A percentile compares a stretch with the other conserved stretches of the same genome.
These are phyloP conservation scores for Microctonus brassicae DNA, from an alignment of 2,888 invertebrate genomes.

Conservation along the genomic window DNA sequence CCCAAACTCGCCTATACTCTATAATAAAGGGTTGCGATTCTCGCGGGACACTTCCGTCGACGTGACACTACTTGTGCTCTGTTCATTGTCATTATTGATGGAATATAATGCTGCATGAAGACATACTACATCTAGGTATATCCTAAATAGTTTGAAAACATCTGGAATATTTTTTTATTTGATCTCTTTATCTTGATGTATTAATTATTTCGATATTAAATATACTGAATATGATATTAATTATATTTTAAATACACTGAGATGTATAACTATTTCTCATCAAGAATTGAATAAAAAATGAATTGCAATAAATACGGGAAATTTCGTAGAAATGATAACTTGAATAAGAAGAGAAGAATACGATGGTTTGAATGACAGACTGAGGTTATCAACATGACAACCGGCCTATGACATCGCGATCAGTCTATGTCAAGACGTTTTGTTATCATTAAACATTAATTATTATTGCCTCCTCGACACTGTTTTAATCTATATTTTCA, in stretches of 20 bases:
- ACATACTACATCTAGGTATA: too few relatives aligned
- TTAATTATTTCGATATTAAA: background rate
- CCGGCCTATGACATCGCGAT: conserved; percentile 68
- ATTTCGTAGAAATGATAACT: conserved; percentile 60
- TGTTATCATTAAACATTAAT: conserved; percentile 66
- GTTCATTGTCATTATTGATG: conserved; percentile 48
- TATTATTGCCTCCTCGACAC: conserved; percentile 69
- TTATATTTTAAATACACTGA: background rate
- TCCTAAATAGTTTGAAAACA: too few relatives aligned
- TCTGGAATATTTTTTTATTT: background rate
- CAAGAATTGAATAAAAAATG: background rate
- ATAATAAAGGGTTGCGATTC: conserved; percentile 68
- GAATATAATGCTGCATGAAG: conserved; percentile 48
- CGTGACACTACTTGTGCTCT: conserved; percentile 60
- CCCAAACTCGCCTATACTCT: conserved; percentile 50
- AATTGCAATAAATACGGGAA: conserved; percentile 48
- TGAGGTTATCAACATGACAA: conserved; percentile 65
- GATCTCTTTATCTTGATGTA: background rate
- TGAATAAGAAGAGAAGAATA: conserved; percentile 33
- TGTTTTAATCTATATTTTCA: conserved; percentile 47
- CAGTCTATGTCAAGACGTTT: conserved; percentile 65
- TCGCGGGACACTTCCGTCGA: conserved; percentile 62
- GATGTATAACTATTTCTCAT: background rate
- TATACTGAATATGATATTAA: too few relatives aligned
- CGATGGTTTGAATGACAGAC: conserved; percentile 58